These are phyloP conservation scores for Adelphocoris suturalis DNA, from an alignment of 2,888 invertebrate species.

Conservation along the genomic window DNA sequence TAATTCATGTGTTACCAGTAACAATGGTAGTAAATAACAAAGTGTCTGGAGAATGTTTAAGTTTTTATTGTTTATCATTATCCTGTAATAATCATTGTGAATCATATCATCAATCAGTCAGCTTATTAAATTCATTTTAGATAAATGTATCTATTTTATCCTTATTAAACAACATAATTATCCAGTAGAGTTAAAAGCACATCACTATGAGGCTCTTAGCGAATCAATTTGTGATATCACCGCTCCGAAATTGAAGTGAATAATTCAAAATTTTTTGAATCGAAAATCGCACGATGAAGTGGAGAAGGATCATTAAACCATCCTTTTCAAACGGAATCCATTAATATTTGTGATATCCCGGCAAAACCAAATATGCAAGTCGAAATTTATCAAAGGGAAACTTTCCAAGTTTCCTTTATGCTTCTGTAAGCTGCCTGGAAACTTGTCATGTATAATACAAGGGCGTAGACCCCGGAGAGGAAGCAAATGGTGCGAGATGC, in stretches of 20 bases:
- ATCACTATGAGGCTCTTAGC: too few relatives aligned
- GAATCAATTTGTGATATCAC: neutral
- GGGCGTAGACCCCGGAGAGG: neutral
- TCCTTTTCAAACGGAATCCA: neutral
- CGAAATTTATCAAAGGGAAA: conserved; percentile 13
- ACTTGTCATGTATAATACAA: neutral
- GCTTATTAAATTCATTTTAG: too few relatives aligned
- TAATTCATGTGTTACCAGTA: too few relatives aligned
- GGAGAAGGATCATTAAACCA: neutral
- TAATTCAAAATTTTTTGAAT: neutral
- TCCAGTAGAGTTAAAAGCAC: too few relatives aligned
- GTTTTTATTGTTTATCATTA: too few relatives aligned
- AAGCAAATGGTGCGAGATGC: conserved; percentile 21
- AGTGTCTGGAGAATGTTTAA: too few relatives aligned
- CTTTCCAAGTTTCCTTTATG: neutral
- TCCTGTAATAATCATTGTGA: too few relatives aligned
- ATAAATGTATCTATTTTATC: too few relatives aligned
- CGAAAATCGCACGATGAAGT: neutral
- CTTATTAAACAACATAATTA: too few relatives aligned
- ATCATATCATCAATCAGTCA: too few relatives aligned
- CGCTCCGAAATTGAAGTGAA: neutral
- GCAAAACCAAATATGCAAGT: neutral
- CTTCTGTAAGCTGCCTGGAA: neutral
- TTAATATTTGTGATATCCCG: neutral
- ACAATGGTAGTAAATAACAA: too few relatives aligned